Conservation (phyloP, 37 sponge, comb jelly and placozoan species). For the Aplysina aerophoba region DNA sequence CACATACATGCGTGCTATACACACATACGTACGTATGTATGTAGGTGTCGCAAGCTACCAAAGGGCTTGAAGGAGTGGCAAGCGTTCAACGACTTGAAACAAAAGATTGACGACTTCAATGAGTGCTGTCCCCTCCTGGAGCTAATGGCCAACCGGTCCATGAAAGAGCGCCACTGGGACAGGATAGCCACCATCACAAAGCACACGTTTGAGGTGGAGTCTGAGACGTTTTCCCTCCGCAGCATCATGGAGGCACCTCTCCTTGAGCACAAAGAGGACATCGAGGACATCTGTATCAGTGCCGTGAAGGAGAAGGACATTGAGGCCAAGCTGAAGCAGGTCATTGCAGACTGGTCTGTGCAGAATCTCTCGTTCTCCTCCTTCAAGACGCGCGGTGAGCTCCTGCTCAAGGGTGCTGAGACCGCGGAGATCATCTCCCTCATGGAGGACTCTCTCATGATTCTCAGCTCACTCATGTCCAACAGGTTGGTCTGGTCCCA, state of each 20-base stretch:
- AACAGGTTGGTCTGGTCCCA: too few species aligned
- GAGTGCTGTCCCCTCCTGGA: conserved; percentile 97
- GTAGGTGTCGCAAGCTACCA: conserved; percentile 95
- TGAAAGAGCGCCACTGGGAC: conserved; percentile 97
- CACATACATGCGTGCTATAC: not conserved
- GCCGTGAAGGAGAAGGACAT: conserved; percentile 99
- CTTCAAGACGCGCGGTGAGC: conserved; percentile 94
- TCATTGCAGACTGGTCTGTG: conserved; percentile 88
- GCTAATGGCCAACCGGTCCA: conserved; percentile 91
- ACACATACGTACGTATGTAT: not conserved
- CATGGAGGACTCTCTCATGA: conserved; percentile 99
- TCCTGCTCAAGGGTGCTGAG: conserved; percentile 90
- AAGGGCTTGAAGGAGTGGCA: conserved; percentile 98
- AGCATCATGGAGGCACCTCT: conserved; percentile 97
- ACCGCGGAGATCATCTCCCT: conserved; percentile 88
- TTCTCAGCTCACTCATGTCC: conserved; percentile 96
- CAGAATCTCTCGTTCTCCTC: conserved; percentile 72
- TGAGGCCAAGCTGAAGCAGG: conserved; percentile 94
- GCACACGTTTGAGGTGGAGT: conserved; percentile 88
- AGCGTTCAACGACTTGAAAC: conserved; percentile 93
- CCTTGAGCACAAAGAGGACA: conserved; percentile 89
- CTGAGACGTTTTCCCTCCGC: conserved; percentile 85
- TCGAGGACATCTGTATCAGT: conserved; percentile 95
- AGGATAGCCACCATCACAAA: conserved; percentile 73
- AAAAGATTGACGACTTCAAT: conserved; percentile 95